Evolutionary conservation across 2,113 vertebrate genomes (phyloP).

Genomic region (Rafetus swinhoei): DNA sequence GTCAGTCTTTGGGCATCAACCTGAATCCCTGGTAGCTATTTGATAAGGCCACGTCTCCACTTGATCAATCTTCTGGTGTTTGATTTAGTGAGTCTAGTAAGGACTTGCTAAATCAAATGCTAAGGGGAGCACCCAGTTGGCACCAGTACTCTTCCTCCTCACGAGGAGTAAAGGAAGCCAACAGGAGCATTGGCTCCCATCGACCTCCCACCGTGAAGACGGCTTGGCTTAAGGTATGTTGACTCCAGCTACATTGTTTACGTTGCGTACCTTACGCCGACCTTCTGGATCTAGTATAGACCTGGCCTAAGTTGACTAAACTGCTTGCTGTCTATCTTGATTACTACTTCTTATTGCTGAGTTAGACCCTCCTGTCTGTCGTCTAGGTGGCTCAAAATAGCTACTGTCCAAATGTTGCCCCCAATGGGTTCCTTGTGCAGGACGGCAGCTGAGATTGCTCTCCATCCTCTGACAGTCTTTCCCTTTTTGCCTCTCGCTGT

Average conservation of each 20-base stretch:
- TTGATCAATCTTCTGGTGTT: too few relatives aligned
- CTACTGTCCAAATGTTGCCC: neutral
- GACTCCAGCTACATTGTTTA: too few relatives aligned
- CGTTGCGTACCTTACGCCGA: too few relatives aligned
- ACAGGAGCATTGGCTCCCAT: too few relatives aligned
- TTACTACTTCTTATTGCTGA: neutral
- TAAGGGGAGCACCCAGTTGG: too few relatives aligned
- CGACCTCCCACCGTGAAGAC: too few relatives aligned
- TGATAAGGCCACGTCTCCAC: neutral
- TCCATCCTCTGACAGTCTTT: neutral
- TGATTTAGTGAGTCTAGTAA: too few relatives aligned
- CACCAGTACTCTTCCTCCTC: too few relatives aligned
- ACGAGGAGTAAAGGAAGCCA: too few relatives aligned
- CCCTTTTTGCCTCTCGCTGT: neutral
- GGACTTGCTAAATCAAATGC: too few relatives aligned
- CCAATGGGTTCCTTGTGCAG: neutral
- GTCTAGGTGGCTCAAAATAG: neutral
- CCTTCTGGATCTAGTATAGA: too few relatives aligned
- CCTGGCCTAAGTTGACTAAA: neutral
- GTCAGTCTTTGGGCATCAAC: conserved; percentile 6
- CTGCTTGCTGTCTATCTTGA: neutral
- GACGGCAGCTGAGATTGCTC: neutral
- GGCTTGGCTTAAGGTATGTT: too few relatives aligned
- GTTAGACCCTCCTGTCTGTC: neutral
- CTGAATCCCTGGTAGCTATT: conserved; percentile 48